Base-by-base conservation (phyloP, 2,888 invertebrate genomes). In the Himalopsyche anomala region DNA sequence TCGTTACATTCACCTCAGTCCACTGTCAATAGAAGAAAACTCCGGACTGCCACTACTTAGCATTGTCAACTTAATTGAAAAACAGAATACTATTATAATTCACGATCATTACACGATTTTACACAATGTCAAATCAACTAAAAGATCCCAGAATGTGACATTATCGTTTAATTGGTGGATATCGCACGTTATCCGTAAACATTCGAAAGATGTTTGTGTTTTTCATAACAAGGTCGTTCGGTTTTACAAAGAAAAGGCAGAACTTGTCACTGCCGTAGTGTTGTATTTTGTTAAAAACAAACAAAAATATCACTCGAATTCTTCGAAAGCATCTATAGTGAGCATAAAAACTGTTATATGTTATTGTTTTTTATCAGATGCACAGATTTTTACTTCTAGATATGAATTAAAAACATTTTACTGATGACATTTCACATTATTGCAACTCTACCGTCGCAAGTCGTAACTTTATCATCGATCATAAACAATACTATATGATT, bases 161-260 rank as follows among this genome's bases (percentile, higher is more conserved):
- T 19, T 17, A 38, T 80, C 42, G 38, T 12, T 28, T 38, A 80
- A n/a, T 80, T 36, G n/a, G 12, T 80, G 42, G n/a, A 62, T 42
- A 42, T 40, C 42, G 80, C 42, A 80, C 80, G 80, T 80, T 80
- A n/a, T 42, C 84, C 84, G 86, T 86, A 81, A 86, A 86, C 84
- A 84, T 86, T 82, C 84, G 74, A 86, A 86, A 86, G 86, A 62
- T 86, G 86, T 86, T 86, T 86, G 86, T 86, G 83, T 86, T 86
- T 86, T 81, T 86, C 55, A 82, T 86, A 86, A 84, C 86, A 86
- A 86, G 86, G 86, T 86, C 86, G 86, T 86, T 86, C 38, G 84
- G 86, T 86, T 86, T 86, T 86, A 86, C 86, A 86, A 84, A 86
- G 84, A 84, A 86, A 83, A 62, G 62, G 19, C 28, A n/a, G n/a